Conservation (phyloP, 1,140 invertebrate species). For the Notospermus geniculatus region DNA sequence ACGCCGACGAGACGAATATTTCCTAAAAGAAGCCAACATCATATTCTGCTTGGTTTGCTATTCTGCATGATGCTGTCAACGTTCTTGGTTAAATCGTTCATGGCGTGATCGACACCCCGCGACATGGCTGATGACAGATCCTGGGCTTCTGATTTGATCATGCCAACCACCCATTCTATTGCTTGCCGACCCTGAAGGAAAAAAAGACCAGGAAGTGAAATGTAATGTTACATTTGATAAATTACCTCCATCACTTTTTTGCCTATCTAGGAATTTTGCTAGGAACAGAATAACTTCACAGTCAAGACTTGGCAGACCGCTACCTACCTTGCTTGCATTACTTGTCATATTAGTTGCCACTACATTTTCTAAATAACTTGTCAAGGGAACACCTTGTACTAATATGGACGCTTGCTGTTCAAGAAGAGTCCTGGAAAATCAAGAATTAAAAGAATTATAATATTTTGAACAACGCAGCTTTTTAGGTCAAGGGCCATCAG, state of each 20-base stretch:
- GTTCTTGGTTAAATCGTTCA: constrained; percentile 11
- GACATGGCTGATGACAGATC: constrained; percentile 72
- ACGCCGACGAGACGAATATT: neutral
- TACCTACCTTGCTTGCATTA: constrained; percentile 83
- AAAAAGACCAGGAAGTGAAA: neutral
- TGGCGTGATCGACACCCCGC: constrained; percentile 65
- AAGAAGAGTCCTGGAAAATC: constrained; percentile 76
- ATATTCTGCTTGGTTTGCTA: constrained; percentile 9
- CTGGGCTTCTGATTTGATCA: constrained; percentile 75
- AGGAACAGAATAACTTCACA: neutral
- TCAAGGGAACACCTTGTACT: constrained; percentile 87
- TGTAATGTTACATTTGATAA: neutral
- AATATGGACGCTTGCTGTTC: constrained; percentile 93
- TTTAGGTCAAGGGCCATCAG: no score
- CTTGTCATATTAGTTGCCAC: constrained; percentile 83
- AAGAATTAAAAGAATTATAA: no score
- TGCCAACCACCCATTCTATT: constrained; percentile 94
- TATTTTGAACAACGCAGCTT: no score
- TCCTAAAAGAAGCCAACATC: neutral
- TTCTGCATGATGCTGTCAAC: constrained; percentile 11
- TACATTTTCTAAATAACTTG: constrained; percentile 89
- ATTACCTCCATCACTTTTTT: neutral
- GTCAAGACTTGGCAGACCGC: neutral
- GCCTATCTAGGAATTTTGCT: neutral
- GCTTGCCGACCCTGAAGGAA: constrained; percentile 77